These are phyloP conservation scores for Pinctada fucata DNA, from an alignment of 2,888 invertebrate species.

Conservation along the genomic window DNA sequence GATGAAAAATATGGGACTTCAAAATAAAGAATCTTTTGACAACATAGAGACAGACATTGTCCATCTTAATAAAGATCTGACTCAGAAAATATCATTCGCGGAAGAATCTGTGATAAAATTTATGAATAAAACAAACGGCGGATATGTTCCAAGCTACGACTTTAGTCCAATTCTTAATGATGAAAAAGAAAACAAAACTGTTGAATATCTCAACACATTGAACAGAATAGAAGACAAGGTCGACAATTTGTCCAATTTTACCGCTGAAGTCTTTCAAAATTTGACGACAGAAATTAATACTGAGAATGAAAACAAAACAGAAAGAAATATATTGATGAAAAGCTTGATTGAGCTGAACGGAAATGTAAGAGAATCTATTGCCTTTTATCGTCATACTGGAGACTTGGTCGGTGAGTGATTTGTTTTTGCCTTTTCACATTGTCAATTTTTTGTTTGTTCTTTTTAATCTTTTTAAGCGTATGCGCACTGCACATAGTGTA, in stretches of 20 bases:
- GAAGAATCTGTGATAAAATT: neutral
- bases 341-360: slow-evolving; percentile 58
- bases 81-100: slow-evolving; percentile 6
- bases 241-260: slow-evolving; percentile 20
- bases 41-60: slow-evolving; percentile 58
- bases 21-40: slow-evolving; percentile 57
- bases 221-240: slow-evolving; percentile 3
- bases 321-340: slow-evolving; percentile 49
- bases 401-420: slow-evolving; percentile 13
- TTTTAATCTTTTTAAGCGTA: too few relatives aligned
- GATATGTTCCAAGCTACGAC: neutral
- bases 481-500: too few relatives aligned
- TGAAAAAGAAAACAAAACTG: neutral
- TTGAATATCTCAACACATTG: slow-evolving; percentile 11
- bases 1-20: slow-evolving; percentile 51
- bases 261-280: slow-evolving; percentile 22
- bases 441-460: too few relatives aligned
- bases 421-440: too few relatives aligned
- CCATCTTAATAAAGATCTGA: slow-evolving; percentile 33
- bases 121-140: slow-evolving; percentile 15
- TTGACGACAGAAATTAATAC: slow-evolving; percentile 18
- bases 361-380: slow-evolving; percentile 61
- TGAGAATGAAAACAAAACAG: slow-evolving; percentile 44
- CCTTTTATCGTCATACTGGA: slow-evolving; percentile 46
- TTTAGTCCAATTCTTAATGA: neutral